Base-by-base conservation (phyloP, 2,888 invertebrate species). In the Drosophila helvetica region DNA sequence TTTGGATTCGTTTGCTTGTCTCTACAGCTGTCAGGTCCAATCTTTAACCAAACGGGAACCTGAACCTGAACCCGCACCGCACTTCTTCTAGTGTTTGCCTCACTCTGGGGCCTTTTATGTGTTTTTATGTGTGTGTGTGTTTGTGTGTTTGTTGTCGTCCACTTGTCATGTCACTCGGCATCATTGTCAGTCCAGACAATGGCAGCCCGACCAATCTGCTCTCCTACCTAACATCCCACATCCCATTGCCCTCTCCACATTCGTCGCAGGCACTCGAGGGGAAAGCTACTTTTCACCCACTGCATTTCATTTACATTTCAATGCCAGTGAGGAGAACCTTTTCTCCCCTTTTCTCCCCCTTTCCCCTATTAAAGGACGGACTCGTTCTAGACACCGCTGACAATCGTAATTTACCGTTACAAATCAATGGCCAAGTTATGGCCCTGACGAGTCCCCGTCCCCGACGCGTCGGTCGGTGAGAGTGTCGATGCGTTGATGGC, bases 121-220 rank as follows among this genome's bases (percentile, higher is more conserved):
- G 48, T 38, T 27, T 56, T 19, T 75, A 48, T 51, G 22, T 56
- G 27, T 75, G 53, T 51, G 22, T 15, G 51, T 55, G n/a, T 30
- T 19, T 53, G 10, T 38, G 15, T 59, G 46, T 43, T 22, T 56
- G 45, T 65, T 78, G 82, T 85, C 82, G 85, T 80, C 87, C 87
- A 87, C 82, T 86, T 87, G 87, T 87, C 85, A 87, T 84, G 87
- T 86, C 87, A 85, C 71, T 82, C 82, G 77, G 66, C 80, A 77
- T 82, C 87, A 85, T 84, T 85, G 87, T 86, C 85, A 78, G 67
- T 69, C 72, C 74, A 81, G 73, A 84, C 86, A 84, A 86, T 83
- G 71, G 48, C 70, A 74, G 61, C 56, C 65, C 61, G 48, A 53
- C 42, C 67, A 62, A 72, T 51, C 66, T 38, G 71, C 69, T 67